Evolutionary conservation across 2,797 vertebrate genomes (phyloP), one percentile per base, ranked within the genome.

Genomic region (Gallirallus australis): DNA sequence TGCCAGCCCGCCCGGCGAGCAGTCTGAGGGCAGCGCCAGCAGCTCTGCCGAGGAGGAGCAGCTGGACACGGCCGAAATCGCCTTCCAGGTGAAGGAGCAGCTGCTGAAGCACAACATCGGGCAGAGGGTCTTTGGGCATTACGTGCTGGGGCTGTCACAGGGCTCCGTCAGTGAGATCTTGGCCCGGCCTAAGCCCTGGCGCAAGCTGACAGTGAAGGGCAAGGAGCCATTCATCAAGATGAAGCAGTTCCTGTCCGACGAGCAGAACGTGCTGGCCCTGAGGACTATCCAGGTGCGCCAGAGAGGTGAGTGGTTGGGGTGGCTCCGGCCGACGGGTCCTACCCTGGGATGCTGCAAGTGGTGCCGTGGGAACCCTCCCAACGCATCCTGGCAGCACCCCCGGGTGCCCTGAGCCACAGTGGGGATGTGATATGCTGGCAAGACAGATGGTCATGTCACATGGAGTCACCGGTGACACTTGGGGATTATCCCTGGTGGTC

Each of bases 151-250:
- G 76, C 98, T 99, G 78, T 99, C 99, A 0, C 99, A 99, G 97
- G 99, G 99, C 94, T 99, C 99, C 0, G 99, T 99, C 97, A 99
- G 99, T 1, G 99, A 99, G 98, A 99, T 99, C 94, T 98, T 99
- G 97, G 99, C 99, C 2, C 98, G 99, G 81, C 99, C 99, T 97
- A 99, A 99, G 97, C 99, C 99, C 90, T 99, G 99, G 99, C 98
- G 99, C 97, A 99, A 99, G 98, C 98, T 99, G 96, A 99, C 99
- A 0, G 99, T 99, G 91, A 99, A 99, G 97, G 99, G 99, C 82
- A 99, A 99, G 97, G 99, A 99, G 92, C 99, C 99, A 3, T 99
- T 99, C 95, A 98, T 99, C 96, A 99, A 99, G 97, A 99, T 99
- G 99, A 99, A 99, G 98, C 99, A 99, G 98, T 99, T 99, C 98